Evolutionary conservation across 2,113 vertebrate species (phyloP), one percentile per base, ranked within the genome.

Genomic region (Anolis carolinensis): DNA sequence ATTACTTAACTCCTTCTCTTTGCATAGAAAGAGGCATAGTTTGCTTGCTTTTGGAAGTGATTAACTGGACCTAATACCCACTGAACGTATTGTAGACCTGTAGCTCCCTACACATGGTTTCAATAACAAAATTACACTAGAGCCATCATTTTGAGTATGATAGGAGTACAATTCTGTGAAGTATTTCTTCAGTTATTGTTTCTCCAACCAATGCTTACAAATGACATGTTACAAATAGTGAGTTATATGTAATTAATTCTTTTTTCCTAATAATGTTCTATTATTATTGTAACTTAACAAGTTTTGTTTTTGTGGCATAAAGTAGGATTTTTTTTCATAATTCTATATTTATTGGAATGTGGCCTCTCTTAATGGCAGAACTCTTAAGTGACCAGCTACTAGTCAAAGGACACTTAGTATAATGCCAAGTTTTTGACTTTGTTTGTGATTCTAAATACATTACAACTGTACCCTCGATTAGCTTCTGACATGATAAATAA

Each of bases 71-170:
- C 32, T 21, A 7, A 5, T 73, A 32, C 36, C 34, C 3, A 7
- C 76, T 72, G 86, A 75, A 87, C 91, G 92, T 91, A 89, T 91
- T 94, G 83, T 83, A 89, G 90, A 89, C 71, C 18, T 2, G 32
- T 30, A 75, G 78, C 82, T 83, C 11, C 72, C 79, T 90, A 91
- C 91, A 94, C 52, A 63, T 95, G 88, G 85, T 86, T 87, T 87
- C 63, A 75, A 76, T 83, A 78, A 83, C 79, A 89, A 89, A 3
- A 87, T 91, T 86, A 72, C 88, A 77, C 89, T 90, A 85, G 84
- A 89, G 68, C 75, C 82, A 92, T 82, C 44, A 68, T 89, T 75
- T 84, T 55, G 89, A 44, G n/a, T n/a, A n/a, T n/a, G n/a, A n/a
- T 87, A 32, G 91, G 85, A 3, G 80, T 82, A 39, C 36, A 87